Base-by-base conservation (phyloP, 2,113 vertebrate species). In the Merops nubicus region DNA sequence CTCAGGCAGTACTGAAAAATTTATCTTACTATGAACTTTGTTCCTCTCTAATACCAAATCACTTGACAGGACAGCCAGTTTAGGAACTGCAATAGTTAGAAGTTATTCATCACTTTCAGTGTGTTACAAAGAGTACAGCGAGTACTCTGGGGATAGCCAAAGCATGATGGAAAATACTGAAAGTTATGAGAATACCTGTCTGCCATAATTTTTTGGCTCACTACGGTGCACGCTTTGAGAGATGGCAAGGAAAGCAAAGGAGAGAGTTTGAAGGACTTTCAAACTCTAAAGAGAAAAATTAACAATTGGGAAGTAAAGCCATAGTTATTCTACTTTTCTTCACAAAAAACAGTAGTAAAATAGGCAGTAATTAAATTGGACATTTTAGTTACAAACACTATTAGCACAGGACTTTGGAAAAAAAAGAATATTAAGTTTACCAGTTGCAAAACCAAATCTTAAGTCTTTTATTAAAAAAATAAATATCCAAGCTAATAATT, bases 181-280 rank as follows among this genome's bases (percentile, higher is more conserved):
- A 78, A 70, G 83, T 78, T 87, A 94, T 29, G 43, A 83, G 57
- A 89, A 82, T 74, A 96, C 91, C 83, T 91, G 72, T 70, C 83
- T 93, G 86, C 65, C 70, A 87, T 57, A 33, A 78, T 56, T 75
- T 93, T 91, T 94, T 96, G 93, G 91, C 93, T 96, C 38, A 26
- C 69, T 65, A 59, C 76, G 51, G 34, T 76, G 25, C 18, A 87
- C 69, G 22, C 74, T 95, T 94, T 91, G 82, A 81, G 42, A 88
- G 45, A 90, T 29, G 67, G 65, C 59, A 88, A 90, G 43, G n/a
- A 91, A 93, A 94, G 38, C 7, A 26, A 92, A 85, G 63, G 23
- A 47, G 15, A 59, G 18, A 73, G 31, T 59, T 26, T 84, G 65
- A 91, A 92, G 31, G 20, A 78, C 50, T 91, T 45, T 86, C 70